Base-by-base conservation (phyloP, 2,113 vertebrate genomes). In the Speoplatyrhinus poulsoni region DNA sequence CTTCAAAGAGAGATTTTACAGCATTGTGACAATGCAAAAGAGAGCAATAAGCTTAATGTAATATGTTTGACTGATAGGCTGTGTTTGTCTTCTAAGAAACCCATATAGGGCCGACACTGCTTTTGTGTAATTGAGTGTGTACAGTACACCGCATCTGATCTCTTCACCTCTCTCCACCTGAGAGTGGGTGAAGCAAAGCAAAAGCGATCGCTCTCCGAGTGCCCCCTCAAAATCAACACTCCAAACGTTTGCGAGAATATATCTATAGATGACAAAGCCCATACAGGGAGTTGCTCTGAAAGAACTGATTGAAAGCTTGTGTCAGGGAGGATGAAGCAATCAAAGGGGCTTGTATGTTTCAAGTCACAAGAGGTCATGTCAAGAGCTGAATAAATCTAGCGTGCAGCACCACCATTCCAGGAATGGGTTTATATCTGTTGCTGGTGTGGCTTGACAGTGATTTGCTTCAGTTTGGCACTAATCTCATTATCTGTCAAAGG, bases 261-360 rank as follows among this genome's bases (percentile, higher is more conserved):
- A 83, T 26, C 26, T 26, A 26, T 70, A 80, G 79, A 88, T 84
- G 82, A 85, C 83, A 86, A 79, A 82, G 80, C 69, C 73, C 4
- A 56, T 55, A 73, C 33, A 12, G 80, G 73, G 86, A 79, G 86
- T 86, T 78, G 77, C 77, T 83, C 85, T 85, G 82, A 82, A 80
- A 83, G 67, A 54, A 64, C 63, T 87, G 87, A 90, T 87, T 87
- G 86, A 87, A 88, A 87, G 85, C 83, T 81, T 62, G 57, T 80
- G 87, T 84, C 80, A 85, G 70, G 53, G 58, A 82, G 75, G 70
- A 76, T 70, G 72, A 80, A 71, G 82, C 82, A 87, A 89, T 85
- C 85, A 85, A 87, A 84, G 61, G 76, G 36, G 79, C 85, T 79
- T 70, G 83, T 83, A 83, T 87, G 81, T 86, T 86, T 88, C 85